These are phyloP conservation scores for Aphaenogaster floridana DNA, from an alignment of 1,140 invertebrate genomes.

Conservation along the genomic window DNA sequence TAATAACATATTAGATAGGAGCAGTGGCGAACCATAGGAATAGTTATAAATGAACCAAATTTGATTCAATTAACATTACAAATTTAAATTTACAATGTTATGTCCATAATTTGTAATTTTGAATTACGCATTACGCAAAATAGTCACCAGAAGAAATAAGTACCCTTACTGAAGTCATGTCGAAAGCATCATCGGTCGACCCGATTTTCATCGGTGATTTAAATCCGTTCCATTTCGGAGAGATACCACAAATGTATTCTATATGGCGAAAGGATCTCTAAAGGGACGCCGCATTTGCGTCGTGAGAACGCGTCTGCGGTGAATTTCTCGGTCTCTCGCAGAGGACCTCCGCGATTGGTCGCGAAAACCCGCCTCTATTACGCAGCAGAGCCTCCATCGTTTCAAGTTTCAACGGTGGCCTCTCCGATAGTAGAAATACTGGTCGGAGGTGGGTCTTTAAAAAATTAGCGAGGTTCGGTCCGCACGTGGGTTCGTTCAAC, in stretches of 20 bases:
- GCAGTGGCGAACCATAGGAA: too few relatives aligned
- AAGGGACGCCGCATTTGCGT: neutral
- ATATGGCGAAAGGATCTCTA: constrained; percentile 10
- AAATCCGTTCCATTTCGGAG: constrained; percentile 19
- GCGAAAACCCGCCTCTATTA: constrained; percentile 48
- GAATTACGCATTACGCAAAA: neutral
- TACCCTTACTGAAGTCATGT: neutral
- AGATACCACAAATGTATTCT: constrained; percentile 26
- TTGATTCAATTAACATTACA: too few relatives aligned
- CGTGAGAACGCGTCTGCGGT: constrained; percentile 26
- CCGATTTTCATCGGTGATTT: constrained; percentile 41
- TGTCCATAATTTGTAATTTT: neutral
- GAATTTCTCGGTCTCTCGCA: neutral
- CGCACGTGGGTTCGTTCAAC: constrained; percentile 84
- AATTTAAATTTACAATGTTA: too few relatives aligned
- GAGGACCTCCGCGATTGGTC: constrained; percentile 3
- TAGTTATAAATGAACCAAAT: too few relatives aligned
- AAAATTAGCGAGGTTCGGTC: constrained; percentile 80
- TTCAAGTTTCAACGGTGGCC: constrained; percentile 34
- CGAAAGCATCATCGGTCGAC: neutral
- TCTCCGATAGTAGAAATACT: constrained; percentile 57
- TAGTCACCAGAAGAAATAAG: neutral
- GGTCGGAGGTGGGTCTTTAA: constrained; percentile 70
- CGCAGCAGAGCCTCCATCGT: constrained; percentile 61
- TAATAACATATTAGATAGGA: too few relatives aligned